phyloP scores from a whole-genome alignment of 2,797 vertebrate genomes.

The Gadopsis bispinosus region DNA sequence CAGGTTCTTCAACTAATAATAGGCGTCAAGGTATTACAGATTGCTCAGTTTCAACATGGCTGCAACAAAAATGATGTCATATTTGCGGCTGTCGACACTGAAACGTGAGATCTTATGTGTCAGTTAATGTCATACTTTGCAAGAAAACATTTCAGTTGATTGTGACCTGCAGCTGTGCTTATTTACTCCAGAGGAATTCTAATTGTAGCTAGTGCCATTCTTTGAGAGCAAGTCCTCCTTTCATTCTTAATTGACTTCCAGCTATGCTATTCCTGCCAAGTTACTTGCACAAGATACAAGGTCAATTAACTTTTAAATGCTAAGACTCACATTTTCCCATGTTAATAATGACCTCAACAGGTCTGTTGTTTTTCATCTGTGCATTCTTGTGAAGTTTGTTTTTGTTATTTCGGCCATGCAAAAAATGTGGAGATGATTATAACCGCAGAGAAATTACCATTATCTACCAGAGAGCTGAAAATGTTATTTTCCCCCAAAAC shows the following conservation, averaged over 20 bases:
- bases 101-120: constrained; percentile 33
- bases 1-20: constrained; percentile 53
- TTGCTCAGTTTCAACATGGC: constrained; percentile 37
- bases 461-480: constrained; percentile 58
- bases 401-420: constrained; percentile 7
- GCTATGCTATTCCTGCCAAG: constrained; percentile 65
- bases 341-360: constrained; percentile 37
- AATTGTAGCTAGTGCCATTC: constrained; percentile 68
- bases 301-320: constrained; percentile 67
- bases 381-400: constrained; percentile 13
- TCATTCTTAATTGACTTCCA: constrained; percentile 70
- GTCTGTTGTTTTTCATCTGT: not conserved
- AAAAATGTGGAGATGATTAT: constrained; percentile 43
- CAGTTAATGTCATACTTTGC: constrained; percentile 58
- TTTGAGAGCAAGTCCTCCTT: constrained; percentile 63
- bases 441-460: constrained; percentile 51
- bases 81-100: constrained; percentile 40
- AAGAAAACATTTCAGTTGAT: constrained; percentile 63
- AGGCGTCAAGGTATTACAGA: constrained; percentile 32
- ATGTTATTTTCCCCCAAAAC: constrained; percentile 56
- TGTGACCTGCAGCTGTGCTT: constrained; percentile 65
- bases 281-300: constrained; percentile 54
- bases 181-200: constrained; percentile 71
- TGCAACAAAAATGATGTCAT: constrained; percentile 25
- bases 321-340: constrained; percentile 32